Conservation (phyloP, 37 sponge, comb jelly and placozoan genomes). For the Hexactinellida sp. region DNA sequence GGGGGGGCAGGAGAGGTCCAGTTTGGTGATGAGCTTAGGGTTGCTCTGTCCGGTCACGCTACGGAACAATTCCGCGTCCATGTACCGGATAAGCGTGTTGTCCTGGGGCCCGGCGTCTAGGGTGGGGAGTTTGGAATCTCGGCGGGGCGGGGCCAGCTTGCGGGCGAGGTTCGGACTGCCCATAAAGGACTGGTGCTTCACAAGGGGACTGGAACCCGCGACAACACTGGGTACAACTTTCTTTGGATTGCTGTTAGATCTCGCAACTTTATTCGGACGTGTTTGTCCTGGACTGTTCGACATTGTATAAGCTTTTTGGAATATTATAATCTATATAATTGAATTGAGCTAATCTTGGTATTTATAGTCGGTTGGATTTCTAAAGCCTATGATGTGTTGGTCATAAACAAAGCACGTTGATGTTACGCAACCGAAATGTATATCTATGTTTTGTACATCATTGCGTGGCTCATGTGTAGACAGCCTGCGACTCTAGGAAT, state of each 20-base stretch:
- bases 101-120: not conserved
- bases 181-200: not conserved
- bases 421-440: too few relatives aligned
- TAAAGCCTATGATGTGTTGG: too few relatives aligned
- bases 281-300: not conserved
- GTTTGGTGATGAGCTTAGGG: not conserved
- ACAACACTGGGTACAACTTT: not conserved
- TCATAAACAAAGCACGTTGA: too few relatives aligned
- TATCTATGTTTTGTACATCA: too few relatives aligned
- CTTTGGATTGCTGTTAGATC: not conserved
- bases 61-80: constrained; percentile 2
- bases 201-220: not conserved
- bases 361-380: too few relatives aligned
- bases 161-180: not conserved
- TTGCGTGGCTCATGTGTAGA: too few relatives aligned
- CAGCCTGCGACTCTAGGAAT: too few relatives aligned
- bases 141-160: not conserved
- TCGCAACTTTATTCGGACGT: not conserved
- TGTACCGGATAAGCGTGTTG: not conserved
- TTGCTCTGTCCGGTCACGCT: not conserved
- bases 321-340: not conserved
- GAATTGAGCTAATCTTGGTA: not conserved
- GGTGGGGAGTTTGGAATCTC: not conserved
- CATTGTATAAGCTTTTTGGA: not conserved
- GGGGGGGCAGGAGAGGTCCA: not conserved